Evolutionary conservation across 1,140 invertebrate species (phyloP).

Genomic region (Drosophila virilis): DNA sequence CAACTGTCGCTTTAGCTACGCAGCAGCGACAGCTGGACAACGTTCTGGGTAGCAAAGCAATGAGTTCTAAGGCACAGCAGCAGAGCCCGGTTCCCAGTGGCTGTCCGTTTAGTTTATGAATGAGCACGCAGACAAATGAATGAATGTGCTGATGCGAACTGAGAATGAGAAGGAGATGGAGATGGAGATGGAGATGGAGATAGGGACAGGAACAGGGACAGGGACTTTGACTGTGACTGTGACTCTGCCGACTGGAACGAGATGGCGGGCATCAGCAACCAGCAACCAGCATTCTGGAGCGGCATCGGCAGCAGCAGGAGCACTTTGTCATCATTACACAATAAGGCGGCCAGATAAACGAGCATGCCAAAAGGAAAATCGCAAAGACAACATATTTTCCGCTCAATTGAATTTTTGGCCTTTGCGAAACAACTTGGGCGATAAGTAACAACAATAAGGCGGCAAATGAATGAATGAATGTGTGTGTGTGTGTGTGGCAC

Average conservation of each 20-base stretch:
- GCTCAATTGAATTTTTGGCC: conserved; percentile 81
- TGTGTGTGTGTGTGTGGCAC: neutral
- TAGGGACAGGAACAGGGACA: conserved; percentile 11
- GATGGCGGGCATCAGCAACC: conserved; percentile 40
- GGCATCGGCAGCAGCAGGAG: conserved; percentile 52
- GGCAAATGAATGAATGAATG: conserved; percentile 51
- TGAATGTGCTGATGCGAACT: conserved; percentile 53
- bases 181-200: conserved; percentile 16
- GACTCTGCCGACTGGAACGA: conserved; percentile 2
- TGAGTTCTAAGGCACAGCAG: neutral
- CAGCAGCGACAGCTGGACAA: conserved; percentile 60
- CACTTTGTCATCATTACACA: conserved; percentile 81
- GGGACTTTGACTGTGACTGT: conserved; percentile 17
- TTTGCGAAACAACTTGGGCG: conserved; percentile 67
- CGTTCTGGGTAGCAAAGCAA: conserved; percentile 20
- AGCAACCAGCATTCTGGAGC: conserved; percentile 12
- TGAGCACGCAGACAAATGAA: conserved; percentile 65
- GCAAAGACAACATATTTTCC: conserved; percentile 81
- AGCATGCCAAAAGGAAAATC: conserved; percentile 70
- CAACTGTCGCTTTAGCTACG: conserved; percentile 76
- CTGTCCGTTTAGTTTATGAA: conserved; percentile 71
- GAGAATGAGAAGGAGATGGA: conserved; percentile 4
- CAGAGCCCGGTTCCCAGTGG: conserved; percentile 8
- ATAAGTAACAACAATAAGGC: conserved; percentile 81
- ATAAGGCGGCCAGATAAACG: conserved; percentile 59